phyloP scores from a whole-genome alignment of 2,113 vertebrate species.

The Jacana jacana region DNA sequence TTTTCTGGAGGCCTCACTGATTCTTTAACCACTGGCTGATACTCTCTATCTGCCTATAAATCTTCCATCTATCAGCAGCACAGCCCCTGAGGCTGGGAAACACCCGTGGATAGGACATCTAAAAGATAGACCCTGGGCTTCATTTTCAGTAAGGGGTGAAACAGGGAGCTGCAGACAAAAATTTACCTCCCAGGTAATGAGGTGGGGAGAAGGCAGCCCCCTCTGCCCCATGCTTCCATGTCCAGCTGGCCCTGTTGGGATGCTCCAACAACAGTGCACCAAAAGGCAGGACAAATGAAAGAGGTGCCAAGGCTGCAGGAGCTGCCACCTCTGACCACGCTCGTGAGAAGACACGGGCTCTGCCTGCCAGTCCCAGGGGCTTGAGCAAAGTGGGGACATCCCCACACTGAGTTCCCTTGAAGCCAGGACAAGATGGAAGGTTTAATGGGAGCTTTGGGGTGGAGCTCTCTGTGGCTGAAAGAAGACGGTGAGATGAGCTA shows the following conservation, averaged over 20 bases:
- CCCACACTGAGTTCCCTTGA: background rate
- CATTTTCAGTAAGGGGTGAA: background rate
- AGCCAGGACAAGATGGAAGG: background rate
- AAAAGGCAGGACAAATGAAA: background rate
- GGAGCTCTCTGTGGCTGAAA: background rate
- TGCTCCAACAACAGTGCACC: background rate
- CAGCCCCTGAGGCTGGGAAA: background rate
- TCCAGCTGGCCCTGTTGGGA: background rate
- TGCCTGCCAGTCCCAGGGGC: background rate
- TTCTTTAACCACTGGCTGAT: background rate
- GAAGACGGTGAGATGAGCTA: background rate
- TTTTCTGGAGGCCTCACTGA: background rate
- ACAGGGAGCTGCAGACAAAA: background rate
- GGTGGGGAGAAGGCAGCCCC: background rate
- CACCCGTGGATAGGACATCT: background rate
- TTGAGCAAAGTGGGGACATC: background rate
- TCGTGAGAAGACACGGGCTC: accelerated
- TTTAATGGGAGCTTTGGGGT: background rate
- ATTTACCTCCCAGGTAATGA: background rate
- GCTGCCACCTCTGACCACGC: background rate
- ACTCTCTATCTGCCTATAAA: background rate
- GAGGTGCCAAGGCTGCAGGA: background rate
- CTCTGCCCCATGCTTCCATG: accelerated
- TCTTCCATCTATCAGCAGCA: background rate
- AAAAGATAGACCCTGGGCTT: background rate